Evolutionary conservation across 2,113 vertebrate species (phyloP).

Genomic region (Amphiprion ocellaris): DNA sequence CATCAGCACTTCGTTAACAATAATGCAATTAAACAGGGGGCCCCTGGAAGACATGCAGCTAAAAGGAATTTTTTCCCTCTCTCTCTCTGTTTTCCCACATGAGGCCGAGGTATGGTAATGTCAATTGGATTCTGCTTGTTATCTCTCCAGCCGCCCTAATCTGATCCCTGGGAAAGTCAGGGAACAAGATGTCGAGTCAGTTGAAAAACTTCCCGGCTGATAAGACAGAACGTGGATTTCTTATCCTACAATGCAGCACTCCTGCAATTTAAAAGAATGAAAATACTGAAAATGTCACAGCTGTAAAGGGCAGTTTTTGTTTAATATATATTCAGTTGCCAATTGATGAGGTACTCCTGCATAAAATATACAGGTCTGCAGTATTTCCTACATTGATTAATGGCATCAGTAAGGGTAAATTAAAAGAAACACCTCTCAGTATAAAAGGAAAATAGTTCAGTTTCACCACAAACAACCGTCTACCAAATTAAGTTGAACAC

Average conservation of each 20-base stretch:
- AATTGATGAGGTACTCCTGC: neutral
- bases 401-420: too few species aligned
- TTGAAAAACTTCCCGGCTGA: conserved; percentile 50
- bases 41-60: conserved; percentile 35
- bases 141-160: conserved; percentile 55
- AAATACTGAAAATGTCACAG: conserved; percentile 13
- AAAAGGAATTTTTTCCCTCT: neutral
- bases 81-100: conserved; percentile 27
- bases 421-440: too few species aligned
- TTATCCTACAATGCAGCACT: conserved; percentile 13
- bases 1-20: conserved; percentile 76
- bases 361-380: neutral
- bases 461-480: too few species aligned
- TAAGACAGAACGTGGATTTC: conserved; percentile 29
- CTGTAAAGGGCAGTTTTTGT: conserved; percentile 13
- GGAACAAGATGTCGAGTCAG: conserved; percentile 39
- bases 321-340: neutral
- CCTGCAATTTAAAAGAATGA: conserved; percentile 14
- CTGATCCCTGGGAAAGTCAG: conserved; percentile 67
- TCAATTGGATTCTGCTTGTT: conserved; percentile 63
- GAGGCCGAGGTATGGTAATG: conserved; percentile 59
- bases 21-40: conserved; percentile 68
- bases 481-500: too few species aligned
- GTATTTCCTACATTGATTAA: too few species aligned
- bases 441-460: too few species aligned